phyloP scores from a whole-genome alignment of 1,140 invertebrate species.

The Leucophenga varia region DNA sequence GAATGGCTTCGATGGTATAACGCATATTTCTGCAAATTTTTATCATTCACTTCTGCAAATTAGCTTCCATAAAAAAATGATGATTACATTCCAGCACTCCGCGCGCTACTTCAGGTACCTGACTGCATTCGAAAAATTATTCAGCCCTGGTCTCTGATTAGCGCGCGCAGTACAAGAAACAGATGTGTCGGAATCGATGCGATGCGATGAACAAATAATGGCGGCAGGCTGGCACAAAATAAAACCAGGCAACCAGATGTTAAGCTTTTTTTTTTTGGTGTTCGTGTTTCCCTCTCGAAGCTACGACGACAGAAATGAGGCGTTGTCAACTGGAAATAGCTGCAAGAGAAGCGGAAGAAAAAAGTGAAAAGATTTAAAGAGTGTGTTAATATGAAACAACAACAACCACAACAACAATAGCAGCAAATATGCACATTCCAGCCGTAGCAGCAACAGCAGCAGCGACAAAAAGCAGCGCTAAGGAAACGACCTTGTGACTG shows the following conservation, averaged over 20 bases:
- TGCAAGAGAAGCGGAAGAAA: no score
- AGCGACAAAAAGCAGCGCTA: conserved; percentile 18
- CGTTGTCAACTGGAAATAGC: conserved; percentile 33
- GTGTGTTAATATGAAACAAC: no score
- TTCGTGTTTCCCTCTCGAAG: no score
- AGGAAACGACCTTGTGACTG: conserved; percentile 49
- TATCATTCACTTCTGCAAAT: conserved; percentile 9
- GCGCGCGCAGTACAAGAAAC: conserved; percentile 61
- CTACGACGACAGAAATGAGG: no score
- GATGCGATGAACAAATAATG: background rate
- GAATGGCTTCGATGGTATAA: no score
- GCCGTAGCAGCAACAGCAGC: no score
- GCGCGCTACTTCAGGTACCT: conserved; percentile 99
- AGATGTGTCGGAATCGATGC: conserved; percentile 5
- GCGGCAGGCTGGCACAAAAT: conserved; percentile 17
- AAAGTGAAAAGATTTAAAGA: no score
- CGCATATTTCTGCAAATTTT: no score
- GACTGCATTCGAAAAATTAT: conserved; percentile 66
- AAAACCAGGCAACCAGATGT: conserved; percentile 31
- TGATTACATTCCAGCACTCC: conserved; percentile 60
- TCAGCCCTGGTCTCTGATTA: conserved; percentile 74
- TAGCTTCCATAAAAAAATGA: conserved; percentile 11
- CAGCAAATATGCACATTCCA: no score
- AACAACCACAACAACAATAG: no score
- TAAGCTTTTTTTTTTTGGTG: background rate